Conservation (phyloP, 2,113 vertebrate genomes). For the Megaceryle torquata region DNA sequence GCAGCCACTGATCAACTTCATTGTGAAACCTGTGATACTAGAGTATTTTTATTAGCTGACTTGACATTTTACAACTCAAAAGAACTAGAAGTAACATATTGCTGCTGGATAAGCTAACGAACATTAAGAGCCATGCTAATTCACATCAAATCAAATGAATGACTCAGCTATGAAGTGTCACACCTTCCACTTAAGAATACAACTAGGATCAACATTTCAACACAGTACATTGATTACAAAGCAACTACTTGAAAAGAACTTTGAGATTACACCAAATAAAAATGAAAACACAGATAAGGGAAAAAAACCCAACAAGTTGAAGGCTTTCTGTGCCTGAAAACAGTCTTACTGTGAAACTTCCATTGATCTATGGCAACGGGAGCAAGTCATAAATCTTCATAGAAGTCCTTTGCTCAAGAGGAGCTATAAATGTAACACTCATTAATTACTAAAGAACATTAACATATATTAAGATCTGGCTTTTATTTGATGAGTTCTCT, state of each 20-base stretch:
- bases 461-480: not conserved
- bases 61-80: not conserved
- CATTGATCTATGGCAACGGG: not conserved
- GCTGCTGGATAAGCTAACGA: not conserved
- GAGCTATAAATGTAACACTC: not conserved
- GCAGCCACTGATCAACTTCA: not conserved
- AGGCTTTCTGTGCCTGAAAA: not conserved
- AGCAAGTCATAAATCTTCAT: not conserved
- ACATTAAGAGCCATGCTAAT: not conserved
- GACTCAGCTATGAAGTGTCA: not conserved
- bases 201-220: not conserved
- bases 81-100: not conserved
- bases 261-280: not conserved
- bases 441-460: not conserved
- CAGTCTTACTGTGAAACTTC: not conserved
- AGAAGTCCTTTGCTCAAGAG: not conserved
- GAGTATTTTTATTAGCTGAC: not conserved
- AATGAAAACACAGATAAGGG: not conserved
- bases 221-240: not conserved
- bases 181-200: not conserved
- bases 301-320: not conserved
- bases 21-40: not conserved
- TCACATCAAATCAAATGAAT: not conserved
- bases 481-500: not conserved
- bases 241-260: not conserved